Evolutionary conservation across 2,113 vertebrate species (phyloP).

Genomic region (Phyllostomus discolor): DNA sequence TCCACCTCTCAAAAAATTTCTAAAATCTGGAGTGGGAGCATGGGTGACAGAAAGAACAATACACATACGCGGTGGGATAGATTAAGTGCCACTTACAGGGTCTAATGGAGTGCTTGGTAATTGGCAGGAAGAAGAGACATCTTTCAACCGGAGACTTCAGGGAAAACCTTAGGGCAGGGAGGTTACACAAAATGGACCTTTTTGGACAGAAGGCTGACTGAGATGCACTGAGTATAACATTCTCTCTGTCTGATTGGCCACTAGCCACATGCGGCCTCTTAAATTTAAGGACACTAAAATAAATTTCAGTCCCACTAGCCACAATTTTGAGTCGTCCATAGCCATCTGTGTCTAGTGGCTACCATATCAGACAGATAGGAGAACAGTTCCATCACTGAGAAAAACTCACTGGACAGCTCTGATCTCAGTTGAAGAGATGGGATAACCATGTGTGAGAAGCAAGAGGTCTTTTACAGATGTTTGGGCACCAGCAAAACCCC

Average conservation of each 20-base stretch:
- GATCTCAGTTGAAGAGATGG: neutral
- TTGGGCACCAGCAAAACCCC: neutral
- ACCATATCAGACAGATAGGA: neutral
- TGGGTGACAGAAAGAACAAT: neutral
- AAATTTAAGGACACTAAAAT: neutral
- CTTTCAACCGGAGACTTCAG: neutral
- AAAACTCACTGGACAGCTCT: neutral
- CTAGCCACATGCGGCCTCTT: neutral
- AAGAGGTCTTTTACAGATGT: neutral
- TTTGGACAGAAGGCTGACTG: neutral
- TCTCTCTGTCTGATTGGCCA: neutral
- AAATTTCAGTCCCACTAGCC: neutral
- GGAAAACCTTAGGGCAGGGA: neutral
- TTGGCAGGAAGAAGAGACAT: neutral
- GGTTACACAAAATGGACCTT: neutral
- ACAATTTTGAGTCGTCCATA: neutral
- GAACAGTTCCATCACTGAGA: neutral
- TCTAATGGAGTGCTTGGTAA: neutral
- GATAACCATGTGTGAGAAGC: neutral
- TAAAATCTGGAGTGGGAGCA: neutral
- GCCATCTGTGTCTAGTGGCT: neutral
- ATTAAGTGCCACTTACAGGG: neutral
- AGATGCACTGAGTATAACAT: neutral
- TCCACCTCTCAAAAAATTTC: neutral
- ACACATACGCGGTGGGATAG: neutral